Evolutionary conservation across 1,140 invertebrate genomes (phyloP).

Genomic region (Zophobas morio): DNA sequence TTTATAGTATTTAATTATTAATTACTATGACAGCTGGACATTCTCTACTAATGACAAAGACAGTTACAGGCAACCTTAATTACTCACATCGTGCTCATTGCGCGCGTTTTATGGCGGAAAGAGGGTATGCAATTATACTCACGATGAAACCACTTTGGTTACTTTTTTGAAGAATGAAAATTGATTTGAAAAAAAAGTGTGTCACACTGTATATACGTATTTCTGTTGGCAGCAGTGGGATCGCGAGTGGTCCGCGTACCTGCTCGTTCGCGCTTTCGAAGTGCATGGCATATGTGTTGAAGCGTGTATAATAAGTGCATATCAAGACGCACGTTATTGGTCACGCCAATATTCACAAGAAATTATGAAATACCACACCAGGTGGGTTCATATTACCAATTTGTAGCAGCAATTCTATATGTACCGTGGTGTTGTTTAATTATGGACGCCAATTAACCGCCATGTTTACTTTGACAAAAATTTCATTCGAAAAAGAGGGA

Average conservation of each 20-base stretch:
- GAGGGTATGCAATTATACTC: neutral
- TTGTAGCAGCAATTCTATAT: conserved; percentile 44
- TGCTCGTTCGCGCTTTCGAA: neutral
- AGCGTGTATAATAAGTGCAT: conserved; percentile 33
- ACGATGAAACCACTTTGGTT: no score
- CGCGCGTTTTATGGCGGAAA: conserved; percentile 6
- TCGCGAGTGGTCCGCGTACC: no score
- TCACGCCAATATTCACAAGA: conserved; percentile 51
- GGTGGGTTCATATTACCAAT: conserved; percentile 49
- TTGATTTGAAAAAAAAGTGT: no score
- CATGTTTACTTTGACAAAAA: conserved; percentile 18
- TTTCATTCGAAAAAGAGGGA: conserved; percentile 11
- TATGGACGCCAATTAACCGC: conserved; percentile 22
- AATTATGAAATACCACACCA: conserved; percentile 47
- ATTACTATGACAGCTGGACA: conserved; percentile 47
- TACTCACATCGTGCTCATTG: conserved; percentile 16
- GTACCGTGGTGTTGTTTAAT: conserved; percentile 34
- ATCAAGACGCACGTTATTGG: conserved; percentile 47
- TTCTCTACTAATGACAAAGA: conserved; percentile 24
- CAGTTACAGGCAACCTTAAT: conserved; percentile 29
- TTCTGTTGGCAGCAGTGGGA: no score
- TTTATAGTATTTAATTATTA: conserved; percentile 53
- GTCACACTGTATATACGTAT: no score
- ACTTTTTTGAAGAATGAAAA: no score
- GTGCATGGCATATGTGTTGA: conserved; percentile 16